These are phyloP conservation scores for Timema cristinae DNA, from an alignment of 2,888 invertebrate species.

Conservation along the genomic window DNA sequence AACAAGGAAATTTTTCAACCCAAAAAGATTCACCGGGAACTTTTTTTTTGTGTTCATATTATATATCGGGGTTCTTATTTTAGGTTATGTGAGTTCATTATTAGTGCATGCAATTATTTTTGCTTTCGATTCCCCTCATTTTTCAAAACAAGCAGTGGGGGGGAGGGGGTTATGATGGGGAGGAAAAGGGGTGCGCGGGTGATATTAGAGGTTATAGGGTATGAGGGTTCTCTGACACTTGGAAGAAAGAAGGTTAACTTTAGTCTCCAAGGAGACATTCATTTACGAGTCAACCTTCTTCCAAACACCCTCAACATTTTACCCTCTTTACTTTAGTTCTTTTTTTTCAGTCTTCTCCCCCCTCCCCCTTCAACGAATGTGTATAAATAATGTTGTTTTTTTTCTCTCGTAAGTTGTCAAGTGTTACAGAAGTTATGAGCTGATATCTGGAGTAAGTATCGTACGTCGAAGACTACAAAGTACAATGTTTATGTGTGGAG, in stretches of 20 bases:
- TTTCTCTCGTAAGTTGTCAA: too few species aligned
- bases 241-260: constrained; percentile 37
- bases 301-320: too few species aligned
- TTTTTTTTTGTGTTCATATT: not conserved
- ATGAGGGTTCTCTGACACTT: not conserved
- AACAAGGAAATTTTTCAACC: too few species aligned
- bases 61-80: constrained; percentile 5
- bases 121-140: constrained; percentile 16
- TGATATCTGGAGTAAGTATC: too few species aligned
- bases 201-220: not conserved
- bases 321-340: not conserved
- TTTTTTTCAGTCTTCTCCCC: constrained; percentile 8
- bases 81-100: constrained; percentile 18
- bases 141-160: constrained; percentile 13
- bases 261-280: constrained; percentile 39
- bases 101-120: constrained; percentile 27
- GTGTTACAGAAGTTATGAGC: too few species aligned
- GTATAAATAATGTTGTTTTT: too few species aligned
- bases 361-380: not conserved
- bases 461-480: too few species aligned
- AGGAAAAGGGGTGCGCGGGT: not conserved
- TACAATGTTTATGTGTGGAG: too few species aligned
- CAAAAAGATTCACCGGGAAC: too few species aligned
- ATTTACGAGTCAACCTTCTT: constrained; percentile 14
- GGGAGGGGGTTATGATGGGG: constrained; percentile 14